Conservation (phyloP, 2,113 vertebrate species). For the Pedetes capensis region DNA sequence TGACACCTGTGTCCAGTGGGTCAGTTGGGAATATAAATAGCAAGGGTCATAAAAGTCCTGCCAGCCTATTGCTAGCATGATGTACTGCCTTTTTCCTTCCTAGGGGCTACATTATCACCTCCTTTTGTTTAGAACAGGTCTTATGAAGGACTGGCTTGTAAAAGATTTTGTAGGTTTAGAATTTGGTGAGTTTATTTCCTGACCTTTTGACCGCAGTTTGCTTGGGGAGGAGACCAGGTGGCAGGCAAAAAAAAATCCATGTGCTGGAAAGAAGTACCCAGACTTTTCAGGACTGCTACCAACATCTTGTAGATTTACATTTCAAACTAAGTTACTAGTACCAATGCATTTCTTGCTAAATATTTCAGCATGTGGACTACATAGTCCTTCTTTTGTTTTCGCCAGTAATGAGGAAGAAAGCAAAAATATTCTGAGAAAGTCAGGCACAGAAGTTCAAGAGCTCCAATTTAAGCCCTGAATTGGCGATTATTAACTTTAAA, state of each 20-base stretch:
- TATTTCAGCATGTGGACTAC: neutral
- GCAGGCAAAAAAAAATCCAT: neutral
- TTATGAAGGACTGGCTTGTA: slow-evolving; percentile 18
- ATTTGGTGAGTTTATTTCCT: slow-evolving; percentile 41
- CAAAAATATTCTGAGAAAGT: slow-evolving; percentile 8
- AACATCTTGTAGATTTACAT: neutral
- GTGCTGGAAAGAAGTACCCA: neutral
- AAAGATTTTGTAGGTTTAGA: slow-evolving; percentile 46
- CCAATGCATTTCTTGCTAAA: neutral
- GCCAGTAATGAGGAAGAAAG: neutral
- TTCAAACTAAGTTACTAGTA: neutral
- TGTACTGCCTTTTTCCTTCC: neutral
- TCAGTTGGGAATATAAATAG: neutral
- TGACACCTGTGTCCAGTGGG: neutral
- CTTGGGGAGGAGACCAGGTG: neutral
- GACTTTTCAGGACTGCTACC: neutral
- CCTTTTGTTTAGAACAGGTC: slow-evolving; percentile 35
- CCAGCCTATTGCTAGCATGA: neutral
- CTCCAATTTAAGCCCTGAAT: slow-evolving; percentile 39
- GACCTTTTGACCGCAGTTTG: slow-evolving; percentile 46
- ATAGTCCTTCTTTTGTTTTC: slow-evolving; percentile 5
- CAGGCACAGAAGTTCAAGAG: slow-evolving; percentile 1
- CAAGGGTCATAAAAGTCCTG: neutral
- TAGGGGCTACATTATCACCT: neutral
- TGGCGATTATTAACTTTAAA: slow-evolving; percentile 64